Conservation (phyloP, 2,797 vertebrate species). For the Lutjanus campechanus region DNA sequence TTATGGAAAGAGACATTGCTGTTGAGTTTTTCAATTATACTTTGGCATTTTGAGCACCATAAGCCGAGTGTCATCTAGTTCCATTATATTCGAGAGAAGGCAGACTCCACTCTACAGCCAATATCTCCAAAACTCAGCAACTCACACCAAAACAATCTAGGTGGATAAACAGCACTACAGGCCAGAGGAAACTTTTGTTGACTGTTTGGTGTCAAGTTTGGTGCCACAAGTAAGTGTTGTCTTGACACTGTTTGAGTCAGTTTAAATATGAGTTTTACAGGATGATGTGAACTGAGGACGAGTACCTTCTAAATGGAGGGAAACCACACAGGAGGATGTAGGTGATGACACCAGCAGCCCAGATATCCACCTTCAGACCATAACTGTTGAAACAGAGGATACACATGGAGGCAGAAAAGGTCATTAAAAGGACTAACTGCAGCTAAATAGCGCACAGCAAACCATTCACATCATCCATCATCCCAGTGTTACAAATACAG, state of each 20-base stretch:
- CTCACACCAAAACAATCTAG: too few relatives aligned
- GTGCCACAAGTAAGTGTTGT: too few relatives aligned
- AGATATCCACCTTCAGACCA: conserved; percentile 97
- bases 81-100: too few relatives aligned
- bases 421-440: neutral
- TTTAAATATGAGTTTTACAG: neutral
- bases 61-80: too few relatives aligned
- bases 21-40: too few relatives aligned
- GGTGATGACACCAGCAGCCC: conserved; percentile 98
- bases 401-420: neutral
- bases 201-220: neutral
- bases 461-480: conserved; percentile 7
- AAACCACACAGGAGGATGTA: conserved; percentile 98
- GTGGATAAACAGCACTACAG: too few relatives aligned
- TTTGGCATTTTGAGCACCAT: too few relatives aligned
- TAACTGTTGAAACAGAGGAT: conserved; percentile 84
- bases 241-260: neutral
- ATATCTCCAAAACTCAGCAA: too few relatives aligned
- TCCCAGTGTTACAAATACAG: neutral
- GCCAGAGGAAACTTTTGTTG: too few relatives aligned
- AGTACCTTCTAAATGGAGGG: conserved; percentile 96
- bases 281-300: neutral
- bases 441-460: conserved; percentile 1
- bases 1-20: too few relatives aligned
- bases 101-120: too few relatives aligned